These are phyloP conservation scores for Phalacrocorax brasilianus DNA, from an alignment of 2,113 vertebrate species.

Conservation along the genomic window DNA sequence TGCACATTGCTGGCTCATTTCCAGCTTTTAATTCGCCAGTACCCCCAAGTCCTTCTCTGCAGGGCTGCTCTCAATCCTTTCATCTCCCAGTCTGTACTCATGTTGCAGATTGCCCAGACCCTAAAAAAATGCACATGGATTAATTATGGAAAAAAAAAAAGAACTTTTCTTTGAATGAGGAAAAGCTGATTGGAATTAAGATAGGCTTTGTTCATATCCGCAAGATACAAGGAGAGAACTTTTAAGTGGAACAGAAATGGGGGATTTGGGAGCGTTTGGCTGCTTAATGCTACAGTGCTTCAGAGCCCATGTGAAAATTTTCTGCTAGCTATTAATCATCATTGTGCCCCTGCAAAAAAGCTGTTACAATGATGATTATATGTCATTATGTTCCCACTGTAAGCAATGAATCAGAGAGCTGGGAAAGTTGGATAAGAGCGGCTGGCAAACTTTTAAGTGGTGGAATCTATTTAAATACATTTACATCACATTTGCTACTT, in stretches of 20 bases:
- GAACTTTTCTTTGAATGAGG: too few relatives aligned
- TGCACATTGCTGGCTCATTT: too few relatives aligned
- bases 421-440: slow-evolving; percentile 79
- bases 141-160: slow-evolving; percentile 71
- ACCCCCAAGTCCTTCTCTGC: too few relatives aligned
- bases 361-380: slow-evolving; percentile 83
- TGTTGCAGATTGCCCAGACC: neutral
- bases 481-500: slow-evolving; percentile 84
- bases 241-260: slow-evolving; percentile 75
- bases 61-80: too few relatives aligned
- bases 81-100: too few relatives aligned
- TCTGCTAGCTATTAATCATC: slow-evolving; percentile 81
- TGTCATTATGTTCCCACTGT: slow-evolving; percentile 82
- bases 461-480: slow-evolving; percentile 90
- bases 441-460: slow-evolving; percentile 78
- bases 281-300: slow-evolving; percentile 76
- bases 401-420: slow-evolving; percentile 80
- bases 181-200: slow-evolving; percentile 73
- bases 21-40: too few relatives aligned
- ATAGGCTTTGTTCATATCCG: slow-evolving; percentile 81
- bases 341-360: slow-evolving; percentile 82
- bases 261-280: slow-evolving; percentile 80
- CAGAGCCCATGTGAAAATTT: slow-evolving; percentile 81
- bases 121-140: slow-evolving; percentile 58
- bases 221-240: slow-evolving; percentile 79